These are phyloP conservation scores for Propithecus perrieri DNA, from an alignment of 2,797 vertebrate genomes.

Conservation along the genomic window DNA sequence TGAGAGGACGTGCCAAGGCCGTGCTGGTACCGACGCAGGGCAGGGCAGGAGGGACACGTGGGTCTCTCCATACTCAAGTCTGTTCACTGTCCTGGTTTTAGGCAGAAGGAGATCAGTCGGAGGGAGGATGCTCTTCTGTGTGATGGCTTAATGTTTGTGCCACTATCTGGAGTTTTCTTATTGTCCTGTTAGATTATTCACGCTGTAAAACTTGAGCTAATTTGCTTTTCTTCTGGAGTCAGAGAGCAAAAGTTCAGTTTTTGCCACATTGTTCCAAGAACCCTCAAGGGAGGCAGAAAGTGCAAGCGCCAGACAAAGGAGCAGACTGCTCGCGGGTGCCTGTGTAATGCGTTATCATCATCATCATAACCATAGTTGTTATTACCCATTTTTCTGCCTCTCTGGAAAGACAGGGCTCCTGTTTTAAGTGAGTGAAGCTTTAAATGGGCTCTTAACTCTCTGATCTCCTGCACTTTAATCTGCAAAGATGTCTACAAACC, in stretches of 20 bases:
- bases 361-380: neutral
- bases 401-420: neutral
- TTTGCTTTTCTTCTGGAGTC: neutral
- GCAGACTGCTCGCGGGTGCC: neutral
- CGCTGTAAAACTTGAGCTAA: neutral
- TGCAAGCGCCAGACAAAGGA: accelerated
- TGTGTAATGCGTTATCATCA: neutral
- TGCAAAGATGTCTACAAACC: neutral
- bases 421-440: neutral
- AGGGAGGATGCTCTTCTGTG: neutral
- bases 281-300: neutral
- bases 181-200: neutral
- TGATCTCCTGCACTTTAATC: neutral
- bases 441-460: neutral
- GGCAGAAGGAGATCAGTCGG: neutral
- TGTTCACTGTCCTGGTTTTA: neutral
- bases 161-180: neutral
- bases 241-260: neutral
- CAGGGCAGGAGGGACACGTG: neutral
- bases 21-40: accelerated
- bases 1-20: neutral
- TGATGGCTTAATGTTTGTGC: neutral
- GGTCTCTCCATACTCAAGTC: too few species aligned
- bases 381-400: neutral
- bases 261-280: neutral